These are phyloP conservation scores for Malurus leucopterus DNA, from an alignment of 2,797 vertebrate species.

Conservation along the genomic window DNA sequence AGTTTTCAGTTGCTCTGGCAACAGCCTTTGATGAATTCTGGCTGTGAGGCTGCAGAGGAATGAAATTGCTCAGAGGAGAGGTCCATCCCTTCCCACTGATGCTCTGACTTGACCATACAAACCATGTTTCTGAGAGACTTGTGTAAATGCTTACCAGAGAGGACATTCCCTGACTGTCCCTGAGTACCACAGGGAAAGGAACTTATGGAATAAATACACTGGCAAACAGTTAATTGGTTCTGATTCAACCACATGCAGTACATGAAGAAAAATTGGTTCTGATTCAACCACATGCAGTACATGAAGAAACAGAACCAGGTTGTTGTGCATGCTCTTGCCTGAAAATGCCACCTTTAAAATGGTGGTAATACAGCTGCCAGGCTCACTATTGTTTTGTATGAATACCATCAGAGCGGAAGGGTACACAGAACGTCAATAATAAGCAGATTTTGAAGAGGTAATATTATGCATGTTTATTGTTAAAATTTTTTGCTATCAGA, in stretches of 20 bases:
- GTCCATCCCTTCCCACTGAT: conserved; percentile 21
- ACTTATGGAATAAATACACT: neutral
- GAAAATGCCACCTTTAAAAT: neutral
- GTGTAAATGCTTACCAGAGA: neutral
- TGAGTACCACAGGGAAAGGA: neutral
- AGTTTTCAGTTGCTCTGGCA: conserved; percentile 67
- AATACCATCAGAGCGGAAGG: neutral
- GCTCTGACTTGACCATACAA: conserved; percentile 34
- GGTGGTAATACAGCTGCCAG: neutral
- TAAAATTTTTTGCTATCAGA: neutral
- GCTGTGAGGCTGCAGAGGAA: conserved; percentile 35
- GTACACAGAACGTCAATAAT: neutral
- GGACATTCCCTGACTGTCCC: conserved; percentile 19
- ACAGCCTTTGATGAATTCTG: conserved; percentile 49
- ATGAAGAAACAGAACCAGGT: neutral
- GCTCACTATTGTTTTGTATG: neutral
- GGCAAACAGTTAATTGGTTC: neutral
- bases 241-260: neutral
- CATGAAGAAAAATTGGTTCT: neutral
- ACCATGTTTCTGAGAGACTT: neutral
- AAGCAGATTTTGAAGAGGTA: neutral
- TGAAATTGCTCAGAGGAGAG: conserved; percentile 9
- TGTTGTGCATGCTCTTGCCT: neutral
- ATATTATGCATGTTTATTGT: neutral
- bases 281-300: neutral